A percentile compares a stretch with the other conserved stretches of the same genome.
These are phyloP conservation scores for Panzeria rudis DNA, from an alignment of 2,888 invertebrate genomes.

Conservation along the genomic window DNA sequence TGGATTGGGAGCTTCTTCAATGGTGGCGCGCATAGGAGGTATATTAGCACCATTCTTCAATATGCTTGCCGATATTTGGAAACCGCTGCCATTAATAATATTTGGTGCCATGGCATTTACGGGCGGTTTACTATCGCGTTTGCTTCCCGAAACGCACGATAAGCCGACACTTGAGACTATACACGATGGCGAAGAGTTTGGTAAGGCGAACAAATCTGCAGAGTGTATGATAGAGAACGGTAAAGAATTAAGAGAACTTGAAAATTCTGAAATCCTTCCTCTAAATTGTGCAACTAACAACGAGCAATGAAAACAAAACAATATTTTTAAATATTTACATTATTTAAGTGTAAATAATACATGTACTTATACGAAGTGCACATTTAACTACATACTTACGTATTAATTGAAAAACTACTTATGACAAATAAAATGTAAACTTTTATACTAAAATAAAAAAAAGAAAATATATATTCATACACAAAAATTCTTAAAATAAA, in stretches of 20 bases:
- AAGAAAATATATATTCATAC: too few species aligned
- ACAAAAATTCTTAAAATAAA: too few species aligned
- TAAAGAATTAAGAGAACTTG: conserved; percentile 69
- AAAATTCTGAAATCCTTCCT: conserved; percentile 75
- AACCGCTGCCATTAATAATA: conserved; percentile 88
- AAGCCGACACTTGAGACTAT: conserved; percentile 91
- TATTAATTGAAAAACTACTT: too few species aligned
- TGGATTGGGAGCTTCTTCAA: conserved; percentile 93
- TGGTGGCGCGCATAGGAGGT: conserved; percentile 92
- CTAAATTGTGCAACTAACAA: conserved; percentile 71
- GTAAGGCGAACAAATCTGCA: conserved; percentile 79
- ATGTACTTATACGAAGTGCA: too few species aligned
- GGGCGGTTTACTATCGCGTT: conserved; percentile 88
- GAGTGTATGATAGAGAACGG: conserved; percentile 75
- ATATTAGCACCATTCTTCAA: conserved; percentile 90
- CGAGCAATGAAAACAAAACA: background rate
- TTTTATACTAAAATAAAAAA: too few species aligned
- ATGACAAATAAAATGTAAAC: too few species aligned
- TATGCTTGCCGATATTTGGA: conserved; percentile 86
- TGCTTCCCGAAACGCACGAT: conserved; percentile 91
- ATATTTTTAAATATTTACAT: background rate
- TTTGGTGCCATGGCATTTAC: conserved; percentile 89
- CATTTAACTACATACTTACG: background rate
- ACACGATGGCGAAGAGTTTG: conserved; percentile 90
- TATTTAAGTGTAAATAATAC: background rate